Evolutionary conservation across 1,140 invertebrate species (phyloP), one percentile per base, ranked within the genome.

Genomic region (Whitmania pigra): DNA sequence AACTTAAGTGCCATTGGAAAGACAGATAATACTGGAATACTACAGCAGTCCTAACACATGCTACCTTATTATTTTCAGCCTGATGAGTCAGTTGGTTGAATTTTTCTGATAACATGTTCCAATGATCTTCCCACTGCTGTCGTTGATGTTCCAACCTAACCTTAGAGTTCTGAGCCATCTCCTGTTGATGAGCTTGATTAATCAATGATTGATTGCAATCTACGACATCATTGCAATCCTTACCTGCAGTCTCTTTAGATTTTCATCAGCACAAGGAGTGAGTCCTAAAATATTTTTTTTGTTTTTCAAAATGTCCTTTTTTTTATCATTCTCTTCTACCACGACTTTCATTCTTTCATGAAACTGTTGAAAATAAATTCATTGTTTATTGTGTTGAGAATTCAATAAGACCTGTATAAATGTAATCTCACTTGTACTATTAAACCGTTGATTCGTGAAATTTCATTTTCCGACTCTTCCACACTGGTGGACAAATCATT

Each of bases 81-180:
- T 85, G 83, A 76, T 85, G 84, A 77, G 85, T 85, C 66, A 87
- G 82, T 71, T 83, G 78, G 53, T 86, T 77, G 78, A 87, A 88
- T 75, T 88, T 83, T 73, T 87, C 80, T 71, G 89, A 83, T 18
- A 90, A 80, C 20, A 88, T 87, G 54, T 81, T 82, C 75, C 88
- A 82, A 73, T 88, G 86, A 74, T 86, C 84, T 73, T 89, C 87
- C 89, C 89, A 90, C 75, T 89, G 86, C 68, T 83, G 85, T 5
- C 86, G 86, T 73, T 89, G 80, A 74, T 81, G 84, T 15, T 87
- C 79, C 57, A 90, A 77, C 80, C 86, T 85, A 77, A 86, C 85
- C 40, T 84, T 83, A 76, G 84, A 86, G 20, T 81, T 80, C 74
- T 89, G 86, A 31, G 89, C 85, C 7, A 87, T 76, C 68, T 78